Evolutionary conservation across 1,140 invertebrate genomes (phyloP).

Genomic region (Trachelipus rathkii): DNA sequence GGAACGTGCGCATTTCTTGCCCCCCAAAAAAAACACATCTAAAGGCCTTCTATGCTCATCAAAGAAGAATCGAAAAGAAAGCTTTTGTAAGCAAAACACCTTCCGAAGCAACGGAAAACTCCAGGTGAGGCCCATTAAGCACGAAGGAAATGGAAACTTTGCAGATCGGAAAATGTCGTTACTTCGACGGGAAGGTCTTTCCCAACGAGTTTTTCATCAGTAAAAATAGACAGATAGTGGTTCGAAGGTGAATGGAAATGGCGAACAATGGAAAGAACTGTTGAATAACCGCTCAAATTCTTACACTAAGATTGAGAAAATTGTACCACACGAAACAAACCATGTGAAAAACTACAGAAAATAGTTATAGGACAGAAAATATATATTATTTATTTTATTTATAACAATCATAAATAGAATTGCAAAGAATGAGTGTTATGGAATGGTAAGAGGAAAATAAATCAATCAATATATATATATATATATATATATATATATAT

Average conservation of each 20-base stretch:
- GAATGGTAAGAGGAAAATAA: no score
- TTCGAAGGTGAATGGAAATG: neutral
- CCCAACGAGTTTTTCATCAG: slow-evolving; percentile 7
- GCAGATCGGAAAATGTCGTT: neutral
- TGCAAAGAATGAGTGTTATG: no score
- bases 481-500: slow-evolving; percentile 6
- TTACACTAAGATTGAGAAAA: neutral
- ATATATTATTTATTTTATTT: no score
- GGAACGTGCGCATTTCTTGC: neutral
- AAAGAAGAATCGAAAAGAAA: neutral
- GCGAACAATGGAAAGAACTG: neutral
- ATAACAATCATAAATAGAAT: no score
- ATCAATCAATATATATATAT: no score
- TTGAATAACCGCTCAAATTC: neutral
- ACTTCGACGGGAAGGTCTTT: neutral
- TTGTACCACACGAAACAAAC: neutral
- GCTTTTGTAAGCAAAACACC: slow-evolving; percentile 7
- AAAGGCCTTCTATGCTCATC: neutral
- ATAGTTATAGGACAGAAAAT: neutral
- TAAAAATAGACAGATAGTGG: neutral
- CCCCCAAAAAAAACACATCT: neutral
- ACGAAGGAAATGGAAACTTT: neutral
- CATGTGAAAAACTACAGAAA: neutral
- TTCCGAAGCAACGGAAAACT: neutral
- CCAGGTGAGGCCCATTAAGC: neutral